Base-by-base conservation (phyloP, 2,797 vertebrate species). In the Acanthornis magna region DNA sequence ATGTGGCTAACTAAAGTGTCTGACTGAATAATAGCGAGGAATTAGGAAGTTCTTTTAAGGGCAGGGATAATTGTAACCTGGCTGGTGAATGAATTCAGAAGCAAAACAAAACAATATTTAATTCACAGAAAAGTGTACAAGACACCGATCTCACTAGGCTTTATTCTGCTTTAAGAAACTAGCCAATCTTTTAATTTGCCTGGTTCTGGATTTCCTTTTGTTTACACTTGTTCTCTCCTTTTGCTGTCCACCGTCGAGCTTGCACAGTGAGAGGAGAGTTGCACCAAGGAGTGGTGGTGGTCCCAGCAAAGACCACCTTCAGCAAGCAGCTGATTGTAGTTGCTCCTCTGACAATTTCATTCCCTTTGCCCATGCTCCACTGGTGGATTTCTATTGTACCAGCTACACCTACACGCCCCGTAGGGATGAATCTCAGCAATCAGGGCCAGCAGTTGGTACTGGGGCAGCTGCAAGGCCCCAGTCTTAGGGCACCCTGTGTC, bases 211-310 rank as follows among this genome's bases (percentile, higher is more conserved):
- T 78, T 73, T 91, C 19, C 32, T 78, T 50, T 77, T 2, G 0
- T 45, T 79, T 60, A 22, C 12, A 7, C 14, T 79, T 19, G 7
- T 25, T 77, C n/a, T 36, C 11, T 73, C 10, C 36, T 76, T 2
- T 55, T 68, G 38, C 75, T 66, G 22, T 57, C 29, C 0, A 0
- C 38, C 43, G 11, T 19, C 0, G 0, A 21, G 40, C 72, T 30
- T 5, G 7, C 1, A 2, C 30, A 45, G 38, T 22, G 54, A 5
- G 16, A 58, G 57, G 12, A 89, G 29, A 27, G 11, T 55, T 2
- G 0, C 2, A 4, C n/a, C 1, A 2, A 48, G 61, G 17, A 65
- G 25, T 48, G 47, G 47, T 23, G 47, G 47, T 14, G 47, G 47
- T 73, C n/a, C 27, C 67, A 42, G 32, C 7, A n/a, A 85, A 67